phyloP scores from a whole-genome alignment of 2,797 vertebrate genomes.

The Sebastes diaconus region DNA sequence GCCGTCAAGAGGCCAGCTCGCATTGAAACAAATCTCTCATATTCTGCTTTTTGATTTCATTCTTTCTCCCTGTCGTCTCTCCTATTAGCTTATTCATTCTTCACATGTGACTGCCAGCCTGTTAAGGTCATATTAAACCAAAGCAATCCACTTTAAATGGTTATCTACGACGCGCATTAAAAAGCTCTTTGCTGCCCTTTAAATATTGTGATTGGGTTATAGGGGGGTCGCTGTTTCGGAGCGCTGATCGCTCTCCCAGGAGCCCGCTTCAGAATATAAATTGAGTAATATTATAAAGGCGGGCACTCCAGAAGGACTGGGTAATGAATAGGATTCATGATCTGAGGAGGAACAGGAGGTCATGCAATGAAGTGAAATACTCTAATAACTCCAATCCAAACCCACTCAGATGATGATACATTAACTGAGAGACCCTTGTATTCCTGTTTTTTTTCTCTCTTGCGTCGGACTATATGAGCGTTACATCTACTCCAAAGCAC shows the following conservation, averaged over 20 bases:
- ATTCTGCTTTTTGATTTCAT: slow-evolving; percentile 84
- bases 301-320: slow-evolving; percentile 89
- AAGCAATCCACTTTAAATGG: slow-evolving; percentile 89
- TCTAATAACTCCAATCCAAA: slow-evolving; percentile 96
- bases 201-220: slow-evolving; percentile 93
- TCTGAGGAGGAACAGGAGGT: slow-evolving; percentile 94
- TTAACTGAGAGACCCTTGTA: slow-evolving; percentile 92
- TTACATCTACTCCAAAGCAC: slow-evolving; percentile 64
- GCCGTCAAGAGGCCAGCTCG: slow-evolving; percentile 77
- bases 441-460: slow-evolving; percentile 75
- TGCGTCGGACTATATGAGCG: slow-evolving; percentile 48
- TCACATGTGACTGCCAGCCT: slow-evolving; percentile 87
- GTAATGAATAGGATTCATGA: slow-evolving; percentile 96
- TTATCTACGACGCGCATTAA: slow-evolving; percentile 88
- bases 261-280: slow-evolving; percentile 95
- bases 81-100: slow-evolving; percentile 88
- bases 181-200: slow-evolving; percentile 89
- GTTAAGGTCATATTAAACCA: slow-evolving; percentile 88
- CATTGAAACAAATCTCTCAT: slow-evolving; percentile 86
- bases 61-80: slow-evolving; percentile 79
- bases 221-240: slow-evolving; percentile 84
- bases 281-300: slow-evolving; percentile 96
- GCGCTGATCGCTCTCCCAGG: slow-evolving; percentile 88
- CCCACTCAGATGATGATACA: slow-evolving; percentile 94
- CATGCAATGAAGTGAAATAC: slow-evolving; percentile 94